phyloP scores from a whole-genome alignment of 53 echinoderm and acorn worm genomes.

The Echinarachnius parma region DNA sequence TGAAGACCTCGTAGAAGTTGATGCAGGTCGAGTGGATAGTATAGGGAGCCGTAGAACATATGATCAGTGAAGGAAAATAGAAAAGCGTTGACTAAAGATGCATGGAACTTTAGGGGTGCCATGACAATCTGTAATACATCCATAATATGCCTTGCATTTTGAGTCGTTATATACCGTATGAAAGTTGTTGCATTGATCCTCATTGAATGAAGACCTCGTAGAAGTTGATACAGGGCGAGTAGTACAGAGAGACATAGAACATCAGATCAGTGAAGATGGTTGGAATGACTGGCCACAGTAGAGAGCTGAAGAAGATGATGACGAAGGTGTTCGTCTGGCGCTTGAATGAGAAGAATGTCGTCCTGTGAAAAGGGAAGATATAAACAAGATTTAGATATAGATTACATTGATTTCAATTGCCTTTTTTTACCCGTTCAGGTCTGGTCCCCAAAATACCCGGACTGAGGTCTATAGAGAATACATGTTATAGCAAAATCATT shows the following conservation, averaged over 20 bases:
- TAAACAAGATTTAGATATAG: no score
- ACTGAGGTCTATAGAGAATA: no score
- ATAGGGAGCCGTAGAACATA: slow-evolving; percentile 69
- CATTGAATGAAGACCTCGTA: slow-evolving; percentile 77
- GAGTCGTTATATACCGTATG: no score
- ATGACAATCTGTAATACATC: no score
- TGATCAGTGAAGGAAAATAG: slow-evolving; percentile 64
- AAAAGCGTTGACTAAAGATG: no score
- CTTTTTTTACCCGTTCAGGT: no score
- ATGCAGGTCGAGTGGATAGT: slow-evolving; percentile 63
- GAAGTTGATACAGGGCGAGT: slow-evolving; percentile 84
- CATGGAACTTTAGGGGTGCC: no score
- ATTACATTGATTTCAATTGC: no score
- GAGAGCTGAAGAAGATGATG: slow-evolving; percentile 59
- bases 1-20: slow-evolving; percentile 69
- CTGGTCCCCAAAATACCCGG: no score
- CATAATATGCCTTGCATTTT: no score
- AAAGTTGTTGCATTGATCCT: no score
- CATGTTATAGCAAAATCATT: no score
- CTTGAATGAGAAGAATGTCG: slow-evolving; percentile 69
- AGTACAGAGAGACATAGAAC: slow-evolving; percentile 87
- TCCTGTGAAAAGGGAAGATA: slow-evolving; percentile 35
- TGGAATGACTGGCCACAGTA: slow-evolving; percentile 85
- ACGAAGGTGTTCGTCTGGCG: slow-evolving; percentile 73
- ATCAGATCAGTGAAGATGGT: slow-evolving; percentile 76